phyloP scores from a whole-genome alignment of 1,140 invertebrate species.

The Neodiprion pinetum region DNA sequence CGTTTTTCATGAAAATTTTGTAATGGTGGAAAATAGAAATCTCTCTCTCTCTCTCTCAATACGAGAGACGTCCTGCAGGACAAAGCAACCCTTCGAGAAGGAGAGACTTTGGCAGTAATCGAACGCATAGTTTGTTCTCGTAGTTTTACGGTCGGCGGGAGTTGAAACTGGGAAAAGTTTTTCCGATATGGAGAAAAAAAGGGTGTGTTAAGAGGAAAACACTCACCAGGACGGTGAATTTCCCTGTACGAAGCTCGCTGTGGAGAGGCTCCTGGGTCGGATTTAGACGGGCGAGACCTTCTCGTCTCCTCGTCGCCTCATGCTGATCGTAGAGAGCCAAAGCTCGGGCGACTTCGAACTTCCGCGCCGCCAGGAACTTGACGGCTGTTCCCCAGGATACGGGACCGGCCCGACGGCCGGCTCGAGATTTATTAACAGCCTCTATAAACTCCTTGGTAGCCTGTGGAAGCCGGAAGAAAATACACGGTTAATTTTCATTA shows the following conservation, averaged over 20 bases:
- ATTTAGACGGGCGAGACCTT: conserved; percentile 85
- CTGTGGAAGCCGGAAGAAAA: conserved; percentile 61
- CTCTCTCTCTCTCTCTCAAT: too few species aligned
- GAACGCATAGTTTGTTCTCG: too few species aligned
- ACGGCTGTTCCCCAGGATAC: conserved; percentile 86
- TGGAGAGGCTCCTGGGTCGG: conserved; percentile 81
- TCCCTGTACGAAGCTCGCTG: conserved; percentile 89
- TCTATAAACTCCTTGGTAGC: conserved; percentile 82
- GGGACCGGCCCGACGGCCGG: conserved; percentile 65
- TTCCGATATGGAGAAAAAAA: background rate
- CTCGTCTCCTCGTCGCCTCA: conserved; percentile 83
- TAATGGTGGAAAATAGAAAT: background rate
- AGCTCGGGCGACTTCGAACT: conserved; percentile 91
- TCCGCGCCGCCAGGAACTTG: conserved; percentile 93
- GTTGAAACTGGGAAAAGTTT: background rate
- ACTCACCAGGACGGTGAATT: conserved; percentile 95
- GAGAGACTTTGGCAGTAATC: too few species aligned
- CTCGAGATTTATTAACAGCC: conserved; percentile 71
- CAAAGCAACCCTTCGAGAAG: too few species aligned
- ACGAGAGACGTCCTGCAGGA: too few species aligned
- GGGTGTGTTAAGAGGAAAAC: background rate
- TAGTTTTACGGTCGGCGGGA: too few species aligned
- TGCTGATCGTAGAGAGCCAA: conserved; percentile 90
- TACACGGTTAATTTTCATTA: conserved; percentile 26
- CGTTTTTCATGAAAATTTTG: too few species aligned